These are phyloP conservation scores for Zosterops borbonicus DNA, from an alignment of 2,113 vertebrate genomes.

Conservation along the genomic window DNA sequence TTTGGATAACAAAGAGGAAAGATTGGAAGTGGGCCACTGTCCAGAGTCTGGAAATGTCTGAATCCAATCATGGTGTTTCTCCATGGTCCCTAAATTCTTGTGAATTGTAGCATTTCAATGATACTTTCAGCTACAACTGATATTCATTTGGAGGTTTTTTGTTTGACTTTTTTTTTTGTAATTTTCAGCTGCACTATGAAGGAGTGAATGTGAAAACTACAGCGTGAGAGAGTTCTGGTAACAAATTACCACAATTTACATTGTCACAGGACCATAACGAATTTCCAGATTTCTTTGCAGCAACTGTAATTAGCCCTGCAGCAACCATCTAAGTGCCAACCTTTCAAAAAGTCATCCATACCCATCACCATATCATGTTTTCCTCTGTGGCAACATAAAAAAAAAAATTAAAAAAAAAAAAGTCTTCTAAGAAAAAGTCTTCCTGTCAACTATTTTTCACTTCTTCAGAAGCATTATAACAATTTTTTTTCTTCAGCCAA, in stretches of 20 bases:
- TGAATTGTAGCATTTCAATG: neutral
- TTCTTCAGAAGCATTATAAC: neutral
- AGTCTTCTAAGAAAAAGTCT: neutral
- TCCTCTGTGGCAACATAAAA: neutral
- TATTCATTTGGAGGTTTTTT: neutral
- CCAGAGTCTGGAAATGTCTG: neutral
- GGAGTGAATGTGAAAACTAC: neutral
- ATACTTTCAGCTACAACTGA: neutral
- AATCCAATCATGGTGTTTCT: neutral
- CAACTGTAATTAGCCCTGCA: neutral
- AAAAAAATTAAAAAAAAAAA: neutral
- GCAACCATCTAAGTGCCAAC: neutral
- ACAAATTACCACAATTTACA: neutral
- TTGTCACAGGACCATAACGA: neutral
- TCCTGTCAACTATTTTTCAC: neutral
- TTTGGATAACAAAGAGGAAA: neutral
- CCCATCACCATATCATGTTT: neutral
- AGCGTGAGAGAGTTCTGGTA: neutral
- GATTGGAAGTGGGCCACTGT: rapidly evolving
- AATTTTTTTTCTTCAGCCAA: neutral
- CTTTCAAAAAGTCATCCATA: neutral
- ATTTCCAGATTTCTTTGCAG: neutral
- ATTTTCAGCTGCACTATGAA: neutral
- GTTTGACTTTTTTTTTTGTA: neutral
- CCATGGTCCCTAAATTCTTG: neutral